These are phyloP conservation scores for Amphipoea oculea DNA, from an alignment of 2,888 invertebrate species.

Conservation along the genomic window DNA sequence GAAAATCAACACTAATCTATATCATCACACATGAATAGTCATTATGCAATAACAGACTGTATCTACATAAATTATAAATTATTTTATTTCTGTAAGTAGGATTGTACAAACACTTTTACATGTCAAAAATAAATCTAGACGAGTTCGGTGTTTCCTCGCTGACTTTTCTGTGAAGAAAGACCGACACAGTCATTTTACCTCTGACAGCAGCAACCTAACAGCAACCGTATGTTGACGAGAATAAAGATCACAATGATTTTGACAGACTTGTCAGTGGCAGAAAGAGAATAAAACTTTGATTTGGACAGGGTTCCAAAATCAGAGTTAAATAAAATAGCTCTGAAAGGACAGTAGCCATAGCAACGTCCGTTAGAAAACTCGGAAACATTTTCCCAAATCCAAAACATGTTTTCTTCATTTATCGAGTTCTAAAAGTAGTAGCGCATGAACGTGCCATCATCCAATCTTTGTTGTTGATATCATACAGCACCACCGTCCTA, in stretches of 20 bases:
- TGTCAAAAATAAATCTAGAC: neutral
- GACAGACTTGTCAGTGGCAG: neutral
- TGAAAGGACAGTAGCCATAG: neutral
- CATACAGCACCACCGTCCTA: slow-evolving; percentile 65
- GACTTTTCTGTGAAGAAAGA: neutral
- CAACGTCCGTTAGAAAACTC: slow-evolving; percentile 1
- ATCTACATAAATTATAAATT: neutral
- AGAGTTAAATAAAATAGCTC: neutral
- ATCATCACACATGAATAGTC: neutral
- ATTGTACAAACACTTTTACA: neutral
- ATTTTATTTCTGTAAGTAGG: neutral
- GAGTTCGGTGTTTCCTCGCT: neutral
- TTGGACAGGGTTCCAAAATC: neutral
- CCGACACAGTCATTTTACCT: neutral
- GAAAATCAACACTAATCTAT: neutral
- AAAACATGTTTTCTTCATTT: neutral
- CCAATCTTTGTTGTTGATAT: slow-evolving; percentile 77
- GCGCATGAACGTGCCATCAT: slow-evolving; percentile 54
- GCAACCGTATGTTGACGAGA: neutral
- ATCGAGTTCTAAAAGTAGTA: slow-evolving; percentile 61
- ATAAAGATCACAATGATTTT: neutral
- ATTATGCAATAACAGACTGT: neutral
- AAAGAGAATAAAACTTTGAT: neutral
- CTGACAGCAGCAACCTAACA: neutral
- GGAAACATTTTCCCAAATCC: neutral